Base-by-base conservation (phyloP, 1,140 invertebrate species). In the Galendromus occidentalis region DNA sequence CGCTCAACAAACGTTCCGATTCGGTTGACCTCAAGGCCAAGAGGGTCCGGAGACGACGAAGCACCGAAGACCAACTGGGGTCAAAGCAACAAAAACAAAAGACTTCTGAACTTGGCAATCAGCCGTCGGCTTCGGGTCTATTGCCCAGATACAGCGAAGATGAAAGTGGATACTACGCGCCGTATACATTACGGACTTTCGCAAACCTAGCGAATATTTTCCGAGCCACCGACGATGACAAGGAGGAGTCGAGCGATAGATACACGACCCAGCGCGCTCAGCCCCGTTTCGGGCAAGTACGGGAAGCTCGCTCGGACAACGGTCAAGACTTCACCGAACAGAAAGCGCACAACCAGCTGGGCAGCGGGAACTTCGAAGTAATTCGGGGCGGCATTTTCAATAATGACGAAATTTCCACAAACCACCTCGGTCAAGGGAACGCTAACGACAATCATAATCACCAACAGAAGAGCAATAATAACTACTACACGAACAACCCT, bases 311-410 rank as follows among this genome's bases (percentile, higher is more conserved):
- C 33, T 25, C 51, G 12, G 51, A 59, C 33, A 59, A 17, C 14
- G 12, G 20, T 5, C 33, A 9, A 39, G 33, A 39, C 33, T 25
- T 29, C 12, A 25, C 25, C 2, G 25, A 59, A 14, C 12, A 18
- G 22, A 14, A 25, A 14, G 28, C 7, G 14, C 51, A 59, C 51
- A 25, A 22, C 9, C 51, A 59, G 22, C 44, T 71, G 29, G 71
- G 71, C 29, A 71, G 70, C 64, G 71, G 71, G 12, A 71, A 71
- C 65, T 71, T 71, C 25, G 71, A 71, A 64, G 66, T 71, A 1
- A 71, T 71, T 20, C 63, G 70, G 17, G 71, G 71, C 17, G 71
- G 71, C n/a, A 55, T 71, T n/a, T 69, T 68, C 39, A 45, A 64
- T 18, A 45, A 64, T 14, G 44, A 45, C 0, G 42, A 68, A n/a